Conservation (phyloP, 2,113 vertebrate genomes). For the Percopsis transmontana region DNA sequence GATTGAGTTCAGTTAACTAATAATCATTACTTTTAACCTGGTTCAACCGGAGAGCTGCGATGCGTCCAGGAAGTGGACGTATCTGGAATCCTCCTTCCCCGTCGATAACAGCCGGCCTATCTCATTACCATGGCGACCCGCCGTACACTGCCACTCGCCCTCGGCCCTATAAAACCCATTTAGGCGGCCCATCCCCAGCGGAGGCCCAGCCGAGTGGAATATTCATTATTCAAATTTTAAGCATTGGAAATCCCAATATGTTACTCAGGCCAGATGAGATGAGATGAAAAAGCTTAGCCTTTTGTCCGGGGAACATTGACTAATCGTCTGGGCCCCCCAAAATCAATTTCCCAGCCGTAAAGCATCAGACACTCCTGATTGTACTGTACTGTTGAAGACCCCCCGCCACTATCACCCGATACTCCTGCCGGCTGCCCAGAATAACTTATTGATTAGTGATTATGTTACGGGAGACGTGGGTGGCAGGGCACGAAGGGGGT, state of each 20-base stretch:
- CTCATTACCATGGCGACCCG: conserved; percentile 71
- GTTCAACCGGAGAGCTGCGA: conserved; percentile 56
- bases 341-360: conserved; percentile 74
- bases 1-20: conserved; percentile 79
- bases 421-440: conserved; percentile 64
- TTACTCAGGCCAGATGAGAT: conserved; percentile 75
- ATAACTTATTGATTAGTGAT: conserved; percentile 71
- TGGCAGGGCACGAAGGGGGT: conserved; percentile 28
- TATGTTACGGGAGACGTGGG: conserved; percentile 71
- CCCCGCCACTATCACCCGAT: conserved; percentile 65
- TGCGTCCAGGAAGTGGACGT: conserved; percentile 69
- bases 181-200: conserved; percentile 33
- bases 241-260: conserved; percentile 76
- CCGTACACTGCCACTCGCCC: conserved; percentile 58
- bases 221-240: conserved; percentile 80
- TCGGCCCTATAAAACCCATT: conserved; percentile 75
- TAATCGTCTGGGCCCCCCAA: conserved; percentile 69
- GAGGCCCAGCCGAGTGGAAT: conserved; percentile 59
- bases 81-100: conserved; percentile 57
- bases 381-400: conserved; percentile 72
- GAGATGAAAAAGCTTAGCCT: conserved; percentile 77
- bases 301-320: conserved; percentile 76
- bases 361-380: conserved; percentile 73
- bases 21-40: conserved; percentile 71
- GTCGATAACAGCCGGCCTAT: conserved; percentile 66